A percentile compares a stretch with the other conserved stretches of the same genome.
phyloP scores from a whole-genome alignment of 2,113 vertebrate species.

The Gorsachius goisagi region DNA sequence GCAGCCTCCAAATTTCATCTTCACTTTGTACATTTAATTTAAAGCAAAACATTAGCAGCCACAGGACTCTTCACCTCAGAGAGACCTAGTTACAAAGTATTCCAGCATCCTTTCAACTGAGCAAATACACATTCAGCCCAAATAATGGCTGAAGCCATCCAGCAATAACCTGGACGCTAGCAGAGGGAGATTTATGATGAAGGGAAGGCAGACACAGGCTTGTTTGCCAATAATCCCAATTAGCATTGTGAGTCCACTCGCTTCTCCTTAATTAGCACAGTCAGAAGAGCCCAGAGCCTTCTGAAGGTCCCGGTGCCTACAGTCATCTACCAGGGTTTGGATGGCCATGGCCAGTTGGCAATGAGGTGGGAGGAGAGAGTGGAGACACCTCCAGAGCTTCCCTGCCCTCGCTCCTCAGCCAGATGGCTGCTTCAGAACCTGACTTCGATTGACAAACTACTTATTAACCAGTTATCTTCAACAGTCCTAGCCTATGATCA shows the following conservation, averaged over 20 bases:
- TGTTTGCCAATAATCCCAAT: conserved; percentile 4
- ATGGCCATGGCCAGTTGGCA: fast-evolving
- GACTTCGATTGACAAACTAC: neutral
- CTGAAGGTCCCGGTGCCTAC: neutral
- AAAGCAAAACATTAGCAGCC: neutral
- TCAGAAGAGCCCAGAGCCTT: neutral
- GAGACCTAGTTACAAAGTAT: neutral
- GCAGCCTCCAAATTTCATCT: neutral
- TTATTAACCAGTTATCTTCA: neutral
- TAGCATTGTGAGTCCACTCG: neutral
- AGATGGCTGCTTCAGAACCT: neutral
- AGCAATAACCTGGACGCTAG: neutral
- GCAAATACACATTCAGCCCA: neutral
- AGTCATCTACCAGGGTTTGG: neutral
- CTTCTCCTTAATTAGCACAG: neutral
- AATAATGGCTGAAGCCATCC: neutral
- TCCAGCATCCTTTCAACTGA: neutral
- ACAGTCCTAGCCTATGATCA: neutral
- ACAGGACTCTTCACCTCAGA: neutral
- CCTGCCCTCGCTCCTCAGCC: neutral
- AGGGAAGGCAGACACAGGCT: neutral
- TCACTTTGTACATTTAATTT: neutral
- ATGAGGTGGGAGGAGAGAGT: neutral
- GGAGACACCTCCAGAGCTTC: neutral
- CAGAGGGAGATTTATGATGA: neutral